A percentile compares a stretch with the other conserved stretches of the same genome.
Evolutionary conservation across 2,797 vertebrate genomes (phyloP).

Genomic region (Luscinia luscinia): DNA sequence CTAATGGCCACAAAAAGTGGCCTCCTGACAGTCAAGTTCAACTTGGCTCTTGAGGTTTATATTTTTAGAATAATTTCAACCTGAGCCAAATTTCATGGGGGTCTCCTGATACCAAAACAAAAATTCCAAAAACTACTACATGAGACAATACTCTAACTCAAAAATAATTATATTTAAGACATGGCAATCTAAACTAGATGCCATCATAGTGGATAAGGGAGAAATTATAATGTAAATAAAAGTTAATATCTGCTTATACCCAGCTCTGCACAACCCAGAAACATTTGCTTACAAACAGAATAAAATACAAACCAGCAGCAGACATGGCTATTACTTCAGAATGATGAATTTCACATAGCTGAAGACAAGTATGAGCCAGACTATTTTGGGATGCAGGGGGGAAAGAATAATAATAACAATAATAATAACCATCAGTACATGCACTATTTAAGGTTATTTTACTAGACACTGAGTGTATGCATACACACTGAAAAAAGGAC

Average conservation of each 20-base stretch:
- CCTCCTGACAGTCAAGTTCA: background rate
- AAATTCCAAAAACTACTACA: background rate
- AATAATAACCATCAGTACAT: background rate
- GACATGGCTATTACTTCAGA: background rate
- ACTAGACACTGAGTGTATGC: background rate
- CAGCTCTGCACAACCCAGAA: background rate
- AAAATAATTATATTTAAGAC: background rate
- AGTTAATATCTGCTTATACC: background rate
- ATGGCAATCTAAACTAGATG: background rate
- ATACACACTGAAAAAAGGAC: background rate
- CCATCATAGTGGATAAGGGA: background rate
- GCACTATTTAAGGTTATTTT: background rate
- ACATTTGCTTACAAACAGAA: background rate
- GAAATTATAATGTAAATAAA: background rate
- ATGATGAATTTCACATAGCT: background rate
- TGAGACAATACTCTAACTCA: background rate
- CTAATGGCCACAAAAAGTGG: background rate
- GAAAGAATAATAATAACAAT: background rate
- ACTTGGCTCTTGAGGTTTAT: background rate
- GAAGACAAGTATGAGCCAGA: background rate
- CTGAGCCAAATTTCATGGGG: background rate
- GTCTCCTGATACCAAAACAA: background rate
- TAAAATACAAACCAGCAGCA: background rate
- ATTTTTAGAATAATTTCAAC: background rate
- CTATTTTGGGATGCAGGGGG: background rate